phyloP scores from a whole-genome alignment of 2,888 invertebrate species.

The Silvanus unidentatus region DNA sequence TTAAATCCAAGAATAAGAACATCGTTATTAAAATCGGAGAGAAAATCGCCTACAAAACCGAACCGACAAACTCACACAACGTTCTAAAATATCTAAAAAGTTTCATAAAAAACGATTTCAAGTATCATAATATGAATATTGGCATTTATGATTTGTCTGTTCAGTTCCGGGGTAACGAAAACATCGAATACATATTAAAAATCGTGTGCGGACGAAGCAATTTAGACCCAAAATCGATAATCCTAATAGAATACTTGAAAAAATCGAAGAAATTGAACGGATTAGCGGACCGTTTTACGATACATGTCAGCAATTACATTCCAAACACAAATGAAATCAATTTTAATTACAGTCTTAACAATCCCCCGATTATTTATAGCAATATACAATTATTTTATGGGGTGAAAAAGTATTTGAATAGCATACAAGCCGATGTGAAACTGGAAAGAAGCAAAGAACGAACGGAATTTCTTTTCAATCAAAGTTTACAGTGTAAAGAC shows the following conservation, averaged over 20 bases:
- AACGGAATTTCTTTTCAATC: neutral
- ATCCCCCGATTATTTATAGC: neutral
- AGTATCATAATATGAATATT: neutral
- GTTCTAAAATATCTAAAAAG: neutral
- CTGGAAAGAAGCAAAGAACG: neutral
- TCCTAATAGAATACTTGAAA: conserved; percentile 1
- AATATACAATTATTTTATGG: neutral
- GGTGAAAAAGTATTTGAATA: neutral
- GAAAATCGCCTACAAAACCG: neutral
- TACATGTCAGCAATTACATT: neutral
- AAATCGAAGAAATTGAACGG: neutral
- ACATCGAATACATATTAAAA: neutral
- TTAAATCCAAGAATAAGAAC: neutral
- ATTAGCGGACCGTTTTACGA: neutral
- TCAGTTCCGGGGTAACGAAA: neutral
- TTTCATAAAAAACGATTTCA: neutral
- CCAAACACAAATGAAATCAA: conserved; percentile 1
- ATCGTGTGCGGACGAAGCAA: neutral
- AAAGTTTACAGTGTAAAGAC: too few species aligned
- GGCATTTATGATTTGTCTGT: neutral
- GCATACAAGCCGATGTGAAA: neutral
- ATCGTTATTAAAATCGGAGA: neutral
- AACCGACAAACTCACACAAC: neutral
- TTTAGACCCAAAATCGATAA: neutral
- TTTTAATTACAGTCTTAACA: neutral